phyloP scores from a whole-genome alignment of 2,113 vertebrate genomes.

The Rhinolophus sinicus region DNA sequence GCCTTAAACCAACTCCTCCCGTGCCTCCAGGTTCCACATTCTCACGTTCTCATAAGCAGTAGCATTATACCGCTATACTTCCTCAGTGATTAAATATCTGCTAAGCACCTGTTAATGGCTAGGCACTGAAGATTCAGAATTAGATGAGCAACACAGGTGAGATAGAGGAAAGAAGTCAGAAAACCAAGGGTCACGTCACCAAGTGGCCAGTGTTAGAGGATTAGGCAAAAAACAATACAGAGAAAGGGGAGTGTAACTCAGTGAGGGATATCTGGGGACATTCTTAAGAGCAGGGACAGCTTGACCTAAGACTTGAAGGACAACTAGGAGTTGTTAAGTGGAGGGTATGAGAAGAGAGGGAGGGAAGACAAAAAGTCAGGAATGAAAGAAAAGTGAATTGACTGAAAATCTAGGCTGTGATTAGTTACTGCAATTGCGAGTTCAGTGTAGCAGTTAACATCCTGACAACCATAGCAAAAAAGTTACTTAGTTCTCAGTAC shows the following conservation, averaged over 20 bases:
- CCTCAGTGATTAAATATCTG: background rate
- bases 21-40: background rate
- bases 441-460: conserved; percentile 17
- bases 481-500: background rate
- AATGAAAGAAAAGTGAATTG: background rate
- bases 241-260: background rate
- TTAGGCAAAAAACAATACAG: background rate
- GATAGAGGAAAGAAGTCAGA: background rate
- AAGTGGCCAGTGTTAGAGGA: background rate
- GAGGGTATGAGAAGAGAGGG: background rate
- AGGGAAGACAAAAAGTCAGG: background rate
- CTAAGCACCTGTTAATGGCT: background rate
- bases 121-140: background rate
- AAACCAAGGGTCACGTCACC: background rate
- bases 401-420: background rate
- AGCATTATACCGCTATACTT: background rate
- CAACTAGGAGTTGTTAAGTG: background rate
- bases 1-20: background rate
- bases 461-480: background rate
- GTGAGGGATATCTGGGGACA: background rate
- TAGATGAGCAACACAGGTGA: background rate
- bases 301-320: background rate
- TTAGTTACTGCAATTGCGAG: background rate
- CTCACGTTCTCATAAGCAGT: background rate
- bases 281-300: background rate